Evolutionary conservation across 1,140 invertebrate species (phyloP), one percentile per base, ranked within the genome.

Genomic region (Adoxophyes honmai): DNA sequence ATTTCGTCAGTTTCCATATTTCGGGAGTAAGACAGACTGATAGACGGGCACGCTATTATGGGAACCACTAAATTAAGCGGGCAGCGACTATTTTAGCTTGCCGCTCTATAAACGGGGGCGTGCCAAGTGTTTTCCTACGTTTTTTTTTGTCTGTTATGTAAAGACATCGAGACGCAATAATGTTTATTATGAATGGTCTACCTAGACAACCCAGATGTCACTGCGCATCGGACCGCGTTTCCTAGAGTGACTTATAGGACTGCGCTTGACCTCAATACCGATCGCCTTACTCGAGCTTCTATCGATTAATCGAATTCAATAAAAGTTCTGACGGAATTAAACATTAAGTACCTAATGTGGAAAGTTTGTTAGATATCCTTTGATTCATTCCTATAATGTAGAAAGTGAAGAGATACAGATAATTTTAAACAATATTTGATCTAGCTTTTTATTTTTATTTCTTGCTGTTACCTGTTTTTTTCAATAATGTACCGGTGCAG

Each of bases 31-130:
- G 42, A 48, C 16, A 48, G 39, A 18, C 39, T 10, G 42, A 28
- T 11, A 11, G 36, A 38, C 42, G 42, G 18, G 42, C 42, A 48
- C 42, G 42, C 42, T 48, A 48, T 48, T 11, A 28, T 28, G 42
- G 42, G 42, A 48, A 48, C 42, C 42, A 28, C 42, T 48, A 48
- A 48, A 21, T 48, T 48, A 11, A 18, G 42, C 18, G 42, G 39
- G 10, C 11, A 48, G 42, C 42, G 42, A 48, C 42, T 16, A 48
- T 21, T 48, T 48, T 48, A 48, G 42, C 21, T 6, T 21, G 1
- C 8, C 42, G 28, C 21, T 48, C 21, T 48, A n/a, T 48, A 0
- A 6, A 28, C 21, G 21, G 21, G n/a, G 11, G 3, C 42, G 42
- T 11, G 42, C 42, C 42, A 48, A 48, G 11, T 48, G 11, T 11